phyloP scores from a whole-genome alignment of 2,888 invertebrate genomes.

The Deroplatys truncata region DNA sequence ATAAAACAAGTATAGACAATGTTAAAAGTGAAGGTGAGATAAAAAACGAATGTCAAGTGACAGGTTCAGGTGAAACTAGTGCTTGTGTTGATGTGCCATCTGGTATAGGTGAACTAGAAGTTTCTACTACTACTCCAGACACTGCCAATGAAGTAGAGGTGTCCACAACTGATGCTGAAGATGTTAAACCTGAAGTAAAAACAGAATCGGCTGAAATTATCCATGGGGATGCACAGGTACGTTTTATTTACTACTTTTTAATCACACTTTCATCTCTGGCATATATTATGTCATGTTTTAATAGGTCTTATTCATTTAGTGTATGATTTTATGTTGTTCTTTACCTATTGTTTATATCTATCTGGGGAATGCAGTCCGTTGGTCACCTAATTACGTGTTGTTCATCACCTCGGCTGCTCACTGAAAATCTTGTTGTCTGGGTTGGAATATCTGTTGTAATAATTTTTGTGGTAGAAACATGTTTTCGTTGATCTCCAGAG shows the following conservation, averaged over 20 bases:
- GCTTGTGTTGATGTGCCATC: not conserved
- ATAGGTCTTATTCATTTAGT: no score
- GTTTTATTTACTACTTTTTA: not conserved
- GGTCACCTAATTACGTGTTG: no score
- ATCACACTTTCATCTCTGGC: no score
- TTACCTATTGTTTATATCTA: no score
- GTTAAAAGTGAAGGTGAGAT: not conserved
- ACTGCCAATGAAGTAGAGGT: slow-evolving; percentile 27
- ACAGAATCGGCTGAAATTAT: not conserved
- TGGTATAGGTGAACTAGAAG: slow-evolving; percentile 22
- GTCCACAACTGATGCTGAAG: slow-evolving; percentile 20
- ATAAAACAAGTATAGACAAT: not conserved
- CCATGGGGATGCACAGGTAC: not conserved
- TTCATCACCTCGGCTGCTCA: no score
- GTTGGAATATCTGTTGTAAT: no score
- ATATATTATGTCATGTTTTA: no score
- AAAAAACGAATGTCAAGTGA: not conserved
- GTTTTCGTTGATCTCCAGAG: no score
- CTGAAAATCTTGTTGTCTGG: no score
- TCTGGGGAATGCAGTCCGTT: no score
- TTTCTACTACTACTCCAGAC: slow-evolving; percentile 19
- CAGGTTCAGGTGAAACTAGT: slow-evolving; percentile 23
- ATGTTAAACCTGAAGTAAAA: not conserved
- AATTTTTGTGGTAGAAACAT: no score
- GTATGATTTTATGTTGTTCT: no score